A percentile compares a stretch with the other conserved stretches of the same genome.
Evolutionary conservation across 2,113 vertebrate species (phyloP).

Genomic region (Lagopus muta): DNA sequence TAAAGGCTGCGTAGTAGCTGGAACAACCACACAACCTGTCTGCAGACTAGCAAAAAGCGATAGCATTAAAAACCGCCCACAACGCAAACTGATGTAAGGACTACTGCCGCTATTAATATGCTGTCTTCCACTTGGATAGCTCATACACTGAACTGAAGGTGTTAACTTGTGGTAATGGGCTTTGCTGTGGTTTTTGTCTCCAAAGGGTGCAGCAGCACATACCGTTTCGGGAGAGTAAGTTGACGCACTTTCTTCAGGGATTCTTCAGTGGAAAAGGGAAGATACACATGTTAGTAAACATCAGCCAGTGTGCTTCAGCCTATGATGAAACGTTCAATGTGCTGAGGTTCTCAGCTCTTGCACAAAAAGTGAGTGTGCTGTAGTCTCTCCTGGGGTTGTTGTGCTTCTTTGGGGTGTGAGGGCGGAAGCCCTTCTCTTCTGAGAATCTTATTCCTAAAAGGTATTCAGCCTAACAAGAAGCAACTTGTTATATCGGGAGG

Average conservation of each 20-base stretch:
- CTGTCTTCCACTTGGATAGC: too few relatives aligned
- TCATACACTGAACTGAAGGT: not conserved
- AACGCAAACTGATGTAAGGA: too few relatives aligned
- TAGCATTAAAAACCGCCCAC: too few relatives aligned
- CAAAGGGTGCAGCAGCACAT: conserved; percentile 89
- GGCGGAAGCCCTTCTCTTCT: not conserved
- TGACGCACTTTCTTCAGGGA: conserved; percentile 95
- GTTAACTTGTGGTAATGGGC: not conserved
- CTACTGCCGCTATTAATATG: too few relatives aligned
- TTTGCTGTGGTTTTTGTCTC: not conserved
- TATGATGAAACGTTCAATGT: conserved; percentile 95
- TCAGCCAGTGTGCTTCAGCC: conserved; percentile 88
- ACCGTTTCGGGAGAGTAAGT: conserved; percentile 95
- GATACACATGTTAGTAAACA: conserved; percentile 94
- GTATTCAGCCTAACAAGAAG: not conserved
- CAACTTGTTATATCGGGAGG: not conserved
- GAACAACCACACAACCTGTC: too few relatives aligned
- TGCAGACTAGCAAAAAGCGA: too few relatives aligned
- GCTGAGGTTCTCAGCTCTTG: conserved; percentile 92
- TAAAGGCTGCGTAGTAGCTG: too few relatives aligned
- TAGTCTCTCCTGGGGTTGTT: not conserved
- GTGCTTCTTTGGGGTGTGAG: not conserved
- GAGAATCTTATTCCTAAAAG: not conserved
- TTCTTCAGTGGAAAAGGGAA: conserved; percentile 93
- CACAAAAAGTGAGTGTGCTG: conserved; percentile 87